phyloP scores from a whole-genome alignment of 1,140 invertebrate genomes.

The Temnothorax curvispinosus region DNA sequence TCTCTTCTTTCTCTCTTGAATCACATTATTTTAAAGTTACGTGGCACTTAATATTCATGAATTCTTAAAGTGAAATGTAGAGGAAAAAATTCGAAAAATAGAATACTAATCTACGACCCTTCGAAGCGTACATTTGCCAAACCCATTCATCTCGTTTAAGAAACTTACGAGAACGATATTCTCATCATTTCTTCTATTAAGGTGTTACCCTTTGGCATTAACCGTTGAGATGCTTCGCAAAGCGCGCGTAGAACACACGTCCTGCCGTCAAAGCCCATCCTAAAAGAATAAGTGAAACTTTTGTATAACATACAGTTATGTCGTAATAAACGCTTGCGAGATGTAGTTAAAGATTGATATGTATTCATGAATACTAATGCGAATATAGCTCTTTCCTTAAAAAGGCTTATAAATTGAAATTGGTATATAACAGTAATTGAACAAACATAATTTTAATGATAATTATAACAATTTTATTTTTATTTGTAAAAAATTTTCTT shows the following conservation, averaged over 20 bases:
- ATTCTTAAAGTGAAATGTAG: constrained; percentile 38
- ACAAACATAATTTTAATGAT: too few relatives aligned
- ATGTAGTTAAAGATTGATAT: neutral
- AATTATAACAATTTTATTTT: too few relatives aligned
- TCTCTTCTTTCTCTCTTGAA: neutral
- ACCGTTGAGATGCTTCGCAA: constrained; percentile 89
- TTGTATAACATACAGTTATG: neutral
- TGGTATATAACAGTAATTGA: too few relatives aligned
- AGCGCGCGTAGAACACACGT: constrained; percentile 89
- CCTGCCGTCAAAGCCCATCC: constrained; percentile 90
- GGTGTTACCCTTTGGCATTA: constrained; percentile 87
- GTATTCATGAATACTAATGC: neutral
- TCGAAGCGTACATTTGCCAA: neutral
- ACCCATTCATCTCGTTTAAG: neutral
- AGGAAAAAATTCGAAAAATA: neutral
- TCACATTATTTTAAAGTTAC: constrained; percentile 14
- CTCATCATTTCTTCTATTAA: constrained; percentile 91
- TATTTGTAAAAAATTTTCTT: too few relatives aligned
- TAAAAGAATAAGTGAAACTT: constrained; percentile 76
- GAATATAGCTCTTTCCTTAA: too few relatives aligned
- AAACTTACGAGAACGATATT: constrained; percentile 89
- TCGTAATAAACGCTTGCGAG: neutral
- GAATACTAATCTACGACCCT: neutral
- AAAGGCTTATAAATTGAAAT: too few relatives aligned
- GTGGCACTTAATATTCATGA: constrained; percentile 4